phyloP scores from a whole-genome alignment of 2,797 vertebrate species.

The Protonibea diacanthus region DNA sequence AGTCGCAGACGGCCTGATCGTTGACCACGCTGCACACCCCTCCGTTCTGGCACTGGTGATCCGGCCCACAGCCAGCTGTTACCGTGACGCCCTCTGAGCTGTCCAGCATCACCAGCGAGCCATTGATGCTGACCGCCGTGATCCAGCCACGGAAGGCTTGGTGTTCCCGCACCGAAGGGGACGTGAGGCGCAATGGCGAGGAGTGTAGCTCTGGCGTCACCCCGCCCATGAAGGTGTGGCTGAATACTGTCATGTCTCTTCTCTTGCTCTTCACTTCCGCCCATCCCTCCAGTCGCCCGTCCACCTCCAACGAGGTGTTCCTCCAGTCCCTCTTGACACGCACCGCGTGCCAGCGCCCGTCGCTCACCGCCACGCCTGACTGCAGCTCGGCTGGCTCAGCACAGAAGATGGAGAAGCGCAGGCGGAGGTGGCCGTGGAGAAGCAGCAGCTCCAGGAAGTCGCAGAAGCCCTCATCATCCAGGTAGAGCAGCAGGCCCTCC shows the following conservation, averaged over 20 bases:
- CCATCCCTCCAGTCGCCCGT: constrained; percentile 92
- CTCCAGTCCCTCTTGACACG: constrained; percentile 95
- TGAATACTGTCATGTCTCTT: constrained; percentile 98
- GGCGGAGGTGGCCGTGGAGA: constrained; percentile 93
- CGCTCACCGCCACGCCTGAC: constrained; percentile 92
- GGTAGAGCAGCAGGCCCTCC: constrained; percentile 96
- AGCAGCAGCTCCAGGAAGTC: constrained; percentile 98
- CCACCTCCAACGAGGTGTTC: constrained; percentile 96
- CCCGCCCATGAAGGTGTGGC: constrained; percentile 94
- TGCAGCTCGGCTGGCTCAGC: constrained; percentile 94
- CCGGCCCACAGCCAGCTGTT: constrained; percentile 85
- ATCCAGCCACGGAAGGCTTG: constrained; percentile 96
- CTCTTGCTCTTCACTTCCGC: constrained; percentile 98
- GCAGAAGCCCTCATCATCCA: constrained; percentile 98
- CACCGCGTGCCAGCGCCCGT: constrained; percentile 93
- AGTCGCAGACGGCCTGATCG: constrained; percentile 94
- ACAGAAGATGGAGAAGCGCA: constrained; percentile 99
- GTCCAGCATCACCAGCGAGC: constrained; percentile 85
- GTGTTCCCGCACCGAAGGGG: constrained; percentile 90
- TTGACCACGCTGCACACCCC: constrained; percentile 97
- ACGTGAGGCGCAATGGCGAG: constrained; percentile 92
- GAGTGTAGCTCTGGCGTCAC: constrained; percentile 93
- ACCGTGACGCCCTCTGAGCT: constrained; percentile 92
- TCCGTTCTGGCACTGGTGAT: constrained; percentile 95
- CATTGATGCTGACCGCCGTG: constrained; percentile 92